phyloP scores from a whole-genome alignment of 2,888 invertebrate species.

The Eristalis tenax region DNA sequence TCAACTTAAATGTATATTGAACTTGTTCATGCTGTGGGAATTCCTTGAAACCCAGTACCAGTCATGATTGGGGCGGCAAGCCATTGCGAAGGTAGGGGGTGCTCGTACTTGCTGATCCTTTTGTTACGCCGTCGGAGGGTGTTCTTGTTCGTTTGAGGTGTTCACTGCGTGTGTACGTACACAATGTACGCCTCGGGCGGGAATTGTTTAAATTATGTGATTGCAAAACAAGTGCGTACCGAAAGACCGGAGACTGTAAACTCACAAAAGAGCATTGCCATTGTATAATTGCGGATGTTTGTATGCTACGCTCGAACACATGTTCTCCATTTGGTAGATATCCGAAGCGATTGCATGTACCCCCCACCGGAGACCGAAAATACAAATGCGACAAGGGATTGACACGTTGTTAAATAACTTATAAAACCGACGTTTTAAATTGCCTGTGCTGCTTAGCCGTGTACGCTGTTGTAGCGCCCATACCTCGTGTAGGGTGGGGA shows the following conservation, averaged over 20 bases:
- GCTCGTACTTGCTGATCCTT: not conserved
- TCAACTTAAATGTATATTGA: constrained; percentile 53
- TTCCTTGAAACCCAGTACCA: constrained; percentile 9
- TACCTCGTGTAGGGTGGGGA: not conserved
- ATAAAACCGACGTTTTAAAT: constrained; percentile 18
- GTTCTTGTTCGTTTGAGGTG: not conserved
- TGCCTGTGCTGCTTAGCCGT: not conserved
- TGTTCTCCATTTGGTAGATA: constrained; percentile 41
- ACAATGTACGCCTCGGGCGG: constrained; percentile 41
- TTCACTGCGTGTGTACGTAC: constrained; percentile 22
- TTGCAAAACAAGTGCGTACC: constrained; percentile 46
- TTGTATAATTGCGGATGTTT: constrained; percentile 39
- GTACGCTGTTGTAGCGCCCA: not conserved
- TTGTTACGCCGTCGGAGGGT: not conserved
- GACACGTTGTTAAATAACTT: constrained; percentile 61
- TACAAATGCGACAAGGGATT: constrained; percentile 16
- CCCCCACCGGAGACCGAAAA: not conserved
- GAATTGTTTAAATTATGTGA: constrained; percentile 54
- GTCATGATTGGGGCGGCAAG: not conserved
- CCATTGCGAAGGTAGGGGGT: not conserved
- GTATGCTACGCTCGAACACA: constrained; percentile 46
- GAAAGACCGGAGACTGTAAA: not conserved
- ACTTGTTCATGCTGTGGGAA: constrained; percentile 38
- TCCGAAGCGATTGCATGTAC: not conserved
- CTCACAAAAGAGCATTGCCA: constrained; percentile 2